Conservation (phyloP, 1,140 invertebrate species). For the Camponotus floridanus region DNA sequence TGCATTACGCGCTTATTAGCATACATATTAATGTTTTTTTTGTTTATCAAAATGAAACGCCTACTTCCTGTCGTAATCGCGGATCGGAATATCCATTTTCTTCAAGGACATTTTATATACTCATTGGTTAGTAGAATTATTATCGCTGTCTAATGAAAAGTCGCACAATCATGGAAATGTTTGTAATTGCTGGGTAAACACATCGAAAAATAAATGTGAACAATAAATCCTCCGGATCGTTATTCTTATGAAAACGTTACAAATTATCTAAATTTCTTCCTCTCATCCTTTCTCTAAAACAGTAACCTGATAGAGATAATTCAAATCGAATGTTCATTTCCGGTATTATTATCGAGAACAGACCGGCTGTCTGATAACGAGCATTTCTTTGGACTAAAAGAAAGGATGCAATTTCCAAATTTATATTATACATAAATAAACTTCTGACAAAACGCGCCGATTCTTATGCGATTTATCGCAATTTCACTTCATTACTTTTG, state of each 20-base stretch:
- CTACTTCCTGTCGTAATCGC: constrained; percentile 47
- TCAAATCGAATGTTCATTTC: constrained; percentile 46
- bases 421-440: neutral
- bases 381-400: neutral
- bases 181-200: neutral
- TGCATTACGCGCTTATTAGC: constrained; percentile 15
- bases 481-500: constrained; percentile 16
- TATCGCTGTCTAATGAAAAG: constrained; percentile 14
- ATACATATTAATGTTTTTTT: constrained; percentile 32
- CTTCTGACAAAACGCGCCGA: constrained; percentile 9
- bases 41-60: constrained; percentile 14
- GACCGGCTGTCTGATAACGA: neutral
- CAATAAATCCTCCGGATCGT: neutral
- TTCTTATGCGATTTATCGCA: neutral
- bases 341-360: neutral
- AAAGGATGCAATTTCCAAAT: neutral
- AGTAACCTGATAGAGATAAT: constrained; percentile 49
- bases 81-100: constrained; percentile 27
- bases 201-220: neutral
- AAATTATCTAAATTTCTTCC: constrained; percentile 68
- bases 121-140: neutral
- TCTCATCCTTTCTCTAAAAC: neutral
- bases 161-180: constrained; percentile 3
- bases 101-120: constrained; percentile 4
- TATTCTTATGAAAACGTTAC: constrained; percentile 6